Base-by-base conservation (phyloP, 2,113 vertebrate species). In the Seriola aureovittata region DNA sequence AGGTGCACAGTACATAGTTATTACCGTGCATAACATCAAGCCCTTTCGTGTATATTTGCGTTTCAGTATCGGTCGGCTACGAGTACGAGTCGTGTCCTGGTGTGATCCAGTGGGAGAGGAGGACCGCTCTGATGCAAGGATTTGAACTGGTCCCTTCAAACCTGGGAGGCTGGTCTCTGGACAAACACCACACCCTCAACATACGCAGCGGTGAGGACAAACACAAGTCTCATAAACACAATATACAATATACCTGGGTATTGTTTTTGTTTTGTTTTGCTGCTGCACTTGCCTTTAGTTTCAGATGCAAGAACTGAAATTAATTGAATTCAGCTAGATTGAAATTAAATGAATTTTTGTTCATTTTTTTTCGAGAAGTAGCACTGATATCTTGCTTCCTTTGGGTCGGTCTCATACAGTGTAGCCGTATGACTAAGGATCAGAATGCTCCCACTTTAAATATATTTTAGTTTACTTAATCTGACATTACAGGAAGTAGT, bases 101-200 rank as follows among this genome's bases (percentile, higher is more conserved):
- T 50, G 93, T 97, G 67, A 93, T 99, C 89, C 95, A 99, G 50
- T 99, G 98, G 98, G 98, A 99, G 94, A 96, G 96, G 94, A 97
- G 97, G 91, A 97, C 96, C 1, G 97, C 97, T 21, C 90, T 96
- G 88, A 94, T 99, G 90, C 98, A 99, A 92, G 98, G 97, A 32
- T 99, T 98, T 89, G 98, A 99, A 89, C 94, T 99, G 96, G 96
- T 97, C 81, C 96, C 97, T 78, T 98, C 98, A 59, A 97, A 98
- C 90, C 95, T 99, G 72, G 98, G 98, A 62, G 97, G 97, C 72
- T 99, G 98, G 98, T 97, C 98, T 10, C 95, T 99, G 91, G 97
- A 99, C 93, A 98, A 99, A 77, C 98, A 99, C 89, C 98, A 99
- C 23, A 95, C 97, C 90, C 94, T 99, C 91, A 98, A 99, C 93